These are phyloP conservation scores for Drosophila barbarae DNA, from an alignment of 2,888 invertebrate species.

Conservation along the genomic window DNA sequence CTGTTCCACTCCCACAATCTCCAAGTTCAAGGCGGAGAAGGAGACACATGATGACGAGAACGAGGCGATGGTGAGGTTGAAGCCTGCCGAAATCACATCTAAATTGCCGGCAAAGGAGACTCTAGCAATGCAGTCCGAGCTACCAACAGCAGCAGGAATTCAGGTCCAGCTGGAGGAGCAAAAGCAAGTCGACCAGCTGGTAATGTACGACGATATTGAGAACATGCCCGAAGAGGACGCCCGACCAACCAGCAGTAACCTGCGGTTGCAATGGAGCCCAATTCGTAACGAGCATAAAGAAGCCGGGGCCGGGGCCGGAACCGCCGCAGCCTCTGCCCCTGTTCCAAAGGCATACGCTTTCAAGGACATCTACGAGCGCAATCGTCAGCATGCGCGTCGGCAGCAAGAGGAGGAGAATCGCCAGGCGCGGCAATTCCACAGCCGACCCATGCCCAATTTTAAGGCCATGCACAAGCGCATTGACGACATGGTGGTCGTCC, in stretches of 20 bases:
- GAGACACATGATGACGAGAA: neutral
- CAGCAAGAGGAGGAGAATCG: constrained; percentile 69
- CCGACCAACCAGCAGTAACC: constrained; percentile 12
- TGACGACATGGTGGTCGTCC: constrained; percentile 42
- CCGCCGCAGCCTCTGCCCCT: constrained; percentile 40
- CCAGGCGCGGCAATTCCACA: constrained; percentile 76
- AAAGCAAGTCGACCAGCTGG: neutral
- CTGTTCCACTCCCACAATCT: neutral
- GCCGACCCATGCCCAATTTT: constrained; percentile 77
- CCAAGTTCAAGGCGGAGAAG: neutral
- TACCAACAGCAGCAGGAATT: neutral
- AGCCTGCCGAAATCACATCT: neutral
- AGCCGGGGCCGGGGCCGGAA: neutral
- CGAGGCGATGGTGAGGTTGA: neutral
- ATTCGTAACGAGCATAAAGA: neutral
- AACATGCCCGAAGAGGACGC: constrained; percentile 1
- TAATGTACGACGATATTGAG: neutral
- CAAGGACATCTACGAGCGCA: constrained; percentile 72
- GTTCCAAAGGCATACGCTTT: constrained; percentile 71
- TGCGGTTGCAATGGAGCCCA: constrained; percentile 42
- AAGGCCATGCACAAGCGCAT: constrained; percentile 49
- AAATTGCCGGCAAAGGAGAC: neutral
- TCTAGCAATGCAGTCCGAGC: neutral
- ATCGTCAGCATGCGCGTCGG: constrained; percentile 59
- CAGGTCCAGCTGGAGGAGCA: neutral